These are phyloP conservation scores for Poeciliopsis occidentalis DNA, from an alignment of 2,113 vertebrate genomes.

Conservation along the genomic window DNA sequence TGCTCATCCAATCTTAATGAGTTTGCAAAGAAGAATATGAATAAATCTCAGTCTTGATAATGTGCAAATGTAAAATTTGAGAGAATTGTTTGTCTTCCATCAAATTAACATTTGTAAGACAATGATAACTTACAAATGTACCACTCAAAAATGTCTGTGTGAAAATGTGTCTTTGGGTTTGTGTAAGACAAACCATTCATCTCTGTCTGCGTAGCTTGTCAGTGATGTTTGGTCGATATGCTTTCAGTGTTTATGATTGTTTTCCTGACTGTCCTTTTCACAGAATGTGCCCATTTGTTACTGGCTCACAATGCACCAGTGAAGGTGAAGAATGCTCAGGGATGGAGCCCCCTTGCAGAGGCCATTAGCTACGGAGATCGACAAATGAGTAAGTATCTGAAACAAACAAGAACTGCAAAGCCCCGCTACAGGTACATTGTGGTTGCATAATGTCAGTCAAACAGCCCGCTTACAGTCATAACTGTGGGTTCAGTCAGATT, in stretches of 20 bases:
- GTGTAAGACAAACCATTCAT: not conserved
- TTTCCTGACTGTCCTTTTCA: conserved; percentile 32
- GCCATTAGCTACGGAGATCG: conserved; percentile 99
- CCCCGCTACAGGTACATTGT: not conserved
- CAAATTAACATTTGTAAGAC: not conserved
- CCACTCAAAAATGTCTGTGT: not conserved
- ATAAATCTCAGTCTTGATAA: not conserved
- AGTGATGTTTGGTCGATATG: not conserved
- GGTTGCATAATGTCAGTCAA: not conserved
- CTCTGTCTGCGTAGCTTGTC: not conserved
- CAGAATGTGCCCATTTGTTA: conserved; percentile 98
- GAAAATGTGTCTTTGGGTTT: not conserved
- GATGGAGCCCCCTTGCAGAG: conserved; percentile 99
- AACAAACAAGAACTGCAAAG: conserved; percentile 1
- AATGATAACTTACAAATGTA: not conserved
- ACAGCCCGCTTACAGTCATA: not conserved
- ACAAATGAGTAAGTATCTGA: conserved; percentile 93
- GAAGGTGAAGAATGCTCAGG: conserved; percentile 99
- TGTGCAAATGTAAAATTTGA: not conserved
- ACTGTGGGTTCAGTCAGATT: not conserved
- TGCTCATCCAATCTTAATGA: no score
- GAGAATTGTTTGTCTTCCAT: no score
- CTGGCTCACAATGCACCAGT: conserved; percentile 99
- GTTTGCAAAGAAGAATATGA: not conserved
- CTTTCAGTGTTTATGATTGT: not conserved